Percentiles rank a stretch among this genome's conserved stretches.
Evolutionary conservation across 2,797 vertebrate genomes (phyloP).

Genomic region (Gymnoscopelus braueri): DNA sequence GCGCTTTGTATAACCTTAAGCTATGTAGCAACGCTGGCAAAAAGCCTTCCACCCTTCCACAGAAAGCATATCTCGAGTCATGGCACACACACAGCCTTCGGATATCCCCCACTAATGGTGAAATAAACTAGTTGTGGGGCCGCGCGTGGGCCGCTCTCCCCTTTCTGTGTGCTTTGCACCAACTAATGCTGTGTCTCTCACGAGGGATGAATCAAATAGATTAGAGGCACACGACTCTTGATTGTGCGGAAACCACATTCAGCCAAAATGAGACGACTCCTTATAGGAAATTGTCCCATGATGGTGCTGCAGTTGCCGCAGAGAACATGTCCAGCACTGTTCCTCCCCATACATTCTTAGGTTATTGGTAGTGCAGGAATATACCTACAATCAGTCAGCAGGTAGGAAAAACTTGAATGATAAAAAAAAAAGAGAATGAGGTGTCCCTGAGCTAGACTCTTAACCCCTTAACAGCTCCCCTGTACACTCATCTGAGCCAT

Average conservation of each 20-base stretch:
- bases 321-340: too few relatives aligned
- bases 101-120: constrained; percentile 30
- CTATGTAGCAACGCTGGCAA: background rate
- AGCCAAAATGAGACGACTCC: constrained; percentile 45
- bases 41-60: constrained; percentile 4
- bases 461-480: too few relatives aligned
- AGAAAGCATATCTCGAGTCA: constrained; percentile 31
- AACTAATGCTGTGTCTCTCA: constrained; percentile 55
- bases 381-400: too few relatives aligned
- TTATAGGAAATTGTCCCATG: constrained; percentile 39
- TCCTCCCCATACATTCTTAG: too few relatives aligned
- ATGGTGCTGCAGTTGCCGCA: constrained; percentile 20
- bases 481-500: too few relatives aligned
- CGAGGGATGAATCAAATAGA: constrained; percentile 58
- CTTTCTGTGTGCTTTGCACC: constrained; percentile 32
- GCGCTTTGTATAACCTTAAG: too few relatives aligned
- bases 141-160: constrained; percentile 40
- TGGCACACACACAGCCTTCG: constrained; percentile 20
- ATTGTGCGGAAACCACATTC: constrained; percentile 44
- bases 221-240: constrained; percentile 54
- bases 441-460: too few relatives aligned
- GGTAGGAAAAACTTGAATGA: too few relatives aligned
- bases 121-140: constrained; percentile 44
- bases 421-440: too few relatives aligned
- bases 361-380: too few relatives aligned